Evolutionary conservation across 2,797 vertebrate genomes (phyloP).

Genomic region (Bradypodion ventrale): DNA sequence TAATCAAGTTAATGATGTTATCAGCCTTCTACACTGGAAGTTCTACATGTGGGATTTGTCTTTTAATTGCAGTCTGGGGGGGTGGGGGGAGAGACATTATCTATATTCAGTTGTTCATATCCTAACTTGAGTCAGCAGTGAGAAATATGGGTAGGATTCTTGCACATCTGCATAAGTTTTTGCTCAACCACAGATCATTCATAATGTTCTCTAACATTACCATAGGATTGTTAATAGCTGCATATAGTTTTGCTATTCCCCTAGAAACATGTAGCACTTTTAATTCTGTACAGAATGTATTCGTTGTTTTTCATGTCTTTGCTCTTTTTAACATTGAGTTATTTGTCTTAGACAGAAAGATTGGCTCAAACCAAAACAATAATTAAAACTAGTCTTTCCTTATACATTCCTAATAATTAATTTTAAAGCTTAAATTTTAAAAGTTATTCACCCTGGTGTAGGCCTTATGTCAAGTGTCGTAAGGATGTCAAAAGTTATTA

Average conservation of each 20-base stretch:
- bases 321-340: not conserved
- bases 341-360: slow-evolving; percentile 36
- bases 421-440: slow-evolving; percentile 53
- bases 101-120: not conserved
- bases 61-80: not conserved
- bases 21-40: not conserved
- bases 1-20: slow-evolving; percentile 15
- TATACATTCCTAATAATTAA: slow-evolving; percentile 59
- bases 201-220: not conserved
- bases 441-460: slow-evolving; percentile 55
- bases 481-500: slow-evolving; percentile 61
- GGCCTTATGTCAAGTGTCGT: slow-evolving; percentile 59
- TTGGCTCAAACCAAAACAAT: slow-evolving; percentile 30
- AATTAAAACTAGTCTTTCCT: slow-evolving; percentile 32
- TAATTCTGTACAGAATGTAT: not conserved
- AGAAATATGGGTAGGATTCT: not conserved
- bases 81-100: not conserved
- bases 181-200: not conserved
- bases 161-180: not conserved
- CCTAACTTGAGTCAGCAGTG: not conserved
- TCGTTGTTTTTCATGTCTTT: not conserved
- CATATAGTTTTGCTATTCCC: not conserved
- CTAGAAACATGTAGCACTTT: not conserved
- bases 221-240: not conserved
- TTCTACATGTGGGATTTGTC: not conserved